These are phyloP conservation scores for Tangara arthus DNA, from an alignment of 2,797 vertebrate species.

Conservation along the genomic window DNA sequence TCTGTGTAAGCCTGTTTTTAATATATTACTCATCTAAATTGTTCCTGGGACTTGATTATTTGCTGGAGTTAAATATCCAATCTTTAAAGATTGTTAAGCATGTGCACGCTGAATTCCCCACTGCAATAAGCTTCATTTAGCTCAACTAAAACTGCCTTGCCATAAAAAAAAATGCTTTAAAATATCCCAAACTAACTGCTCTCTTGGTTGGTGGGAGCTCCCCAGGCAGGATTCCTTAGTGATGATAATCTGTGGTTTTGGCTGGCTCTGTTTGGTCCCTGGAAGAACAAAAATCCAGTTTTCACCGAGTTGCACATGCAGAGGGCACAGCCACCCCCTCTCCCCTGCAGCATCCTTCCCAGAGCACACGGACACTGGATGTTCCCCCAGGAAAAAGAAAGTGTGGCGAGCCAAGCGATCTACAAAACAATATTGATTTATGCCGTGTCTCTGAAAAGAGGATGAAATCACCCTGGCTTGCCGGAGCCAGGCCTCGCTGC, in stretches of 20 bases:
- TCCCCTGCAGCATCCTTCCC: not conserved
- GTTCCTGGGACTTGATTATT: slow-evolving; percentile 63
- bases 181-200: slow-evolving; percentile 65
- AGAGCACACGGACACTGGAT: not conserved
- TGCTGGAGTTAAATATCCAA: slow-evolving; percentile 65
- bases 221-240: slow-evolving; percentile 68
- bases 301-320: not conserved
- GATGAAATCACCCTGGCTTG: slow-evolving; percentile 7
- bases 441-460: not conserved
- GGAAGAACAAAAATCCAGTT: slow-evolving; percentile 64
- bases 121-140: slow-evolving; percentile 72
- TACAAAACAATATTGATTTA: slow-evolving; percentile 40
- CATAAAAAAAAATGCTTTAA: slow-evolving; percentile 7
- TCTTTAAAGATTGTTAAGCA: slow-evolving; percentile 69
- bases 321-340: not conserved
- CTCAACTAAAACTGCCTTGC: slow-evolving; percentile 69
- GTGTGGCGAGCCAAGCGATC: not conserved
- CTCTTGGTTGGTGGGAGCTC: slow-evolving; percentile 69
- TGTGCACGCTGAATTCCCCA: slow-evolving; percentile 71
- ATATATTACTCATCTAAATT: slow-evolving; percentile 75
- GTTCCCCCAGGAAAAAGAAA: not conserved
- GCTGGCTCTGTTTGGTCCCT: slow-evolving; percentile 59
- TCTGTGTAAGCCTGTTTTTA: slow-evolving; percentile 60
- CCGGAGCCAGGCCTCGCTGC: not conserved
- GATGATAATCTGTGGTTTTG: slow-evolving; percentile 69